phyloP scores from a whole-genome alignment of 2,113 vertebrate genomes.

The Ibidorhyncha struthersii region DNA sequence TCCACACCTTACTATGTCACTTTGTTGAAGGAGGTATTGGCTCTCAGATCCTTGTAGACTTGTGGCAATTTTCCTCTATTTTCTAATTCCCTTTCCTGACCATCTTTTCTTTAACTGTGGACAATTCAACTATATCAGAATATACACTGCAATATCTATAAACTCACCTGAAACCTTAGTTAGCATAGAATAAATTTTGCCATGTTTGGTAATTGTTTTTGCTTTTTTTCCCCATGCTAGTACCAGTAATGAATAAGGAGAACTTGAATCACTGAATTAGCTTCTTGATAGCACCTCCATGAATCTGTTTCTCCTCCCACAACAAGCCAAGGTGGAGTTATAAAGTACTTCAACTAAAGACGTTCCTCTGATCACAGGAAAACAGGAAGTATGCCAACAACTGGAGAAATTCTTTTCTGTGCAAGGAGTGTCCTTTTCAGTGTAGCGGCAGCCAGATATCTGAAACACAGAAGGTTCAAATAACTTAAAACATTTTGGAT shows the following conservation, averaged over 20 bases:
- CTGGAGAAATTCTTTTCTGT: not conserved
- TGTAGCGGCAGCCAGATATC: not conserved
- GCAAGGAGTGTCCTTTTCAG: not conserved
- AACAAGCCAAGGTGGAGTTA: not conserved
- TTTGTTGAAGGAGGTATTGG: not conserved
- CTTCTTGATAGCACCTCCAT: not conserved
- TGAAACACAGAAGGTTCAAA: not conserved
- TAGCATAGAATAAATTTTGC: not conserved
- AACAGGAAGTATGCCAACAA: not conserved
- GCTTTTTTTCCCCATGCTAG: not conserved
- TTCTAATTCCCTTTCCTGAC: not conserved
- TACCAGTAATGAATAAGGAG: not conserved
- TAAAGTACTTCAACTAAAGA: not conserved
- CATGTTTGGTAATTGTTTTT: not conserved
- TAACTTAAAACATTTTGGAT: not conserved
- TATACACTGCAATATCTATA: not conserved
- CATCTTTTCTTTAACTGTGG: not conserved
- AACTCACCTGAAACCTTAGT: not conserved
- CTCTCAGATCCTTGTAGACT: not conserved
- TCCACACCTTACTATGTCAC: not conserved
- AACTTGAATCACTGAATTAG: not conserved
- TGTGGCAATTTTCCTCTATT: not conserved
- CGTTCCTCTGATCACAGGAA: not conserved
- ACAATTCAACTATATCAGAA: not conserved
- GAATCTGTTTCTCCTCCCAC: not conserved